Conservation (phyloP, 2,888 invertebrate genomes). For the Plutella xylostella region DNA sequence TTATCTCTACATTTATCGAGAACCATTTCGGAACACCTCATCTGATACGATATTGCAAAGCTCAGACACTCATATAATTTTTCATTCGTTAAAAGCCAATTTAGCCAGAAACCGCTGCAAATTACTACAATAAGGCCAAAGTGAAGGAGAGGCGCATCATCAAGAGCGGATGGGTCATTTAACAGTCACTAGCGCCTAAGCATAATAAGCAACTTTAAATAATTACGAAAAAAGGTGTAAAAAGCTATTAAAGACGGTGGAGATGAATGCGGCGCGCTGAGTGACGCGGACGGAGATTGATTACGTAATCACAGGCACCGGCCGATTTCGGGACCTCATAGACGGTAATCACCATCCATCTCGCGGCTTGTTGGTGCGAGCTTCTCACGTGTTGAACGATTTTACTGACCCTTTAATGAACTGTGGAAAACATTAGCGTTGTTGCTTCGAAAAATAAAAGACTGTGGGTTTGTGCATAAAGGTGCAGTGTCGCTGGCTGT, state of each 20-base stretch:
- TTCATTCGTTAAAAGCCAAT: slow-evolving; percentile 29
- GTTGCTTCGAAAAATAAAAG: not conserved
- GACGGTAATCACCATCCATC: slow-evolving; percentile 61
- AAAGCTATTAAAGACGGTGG: slow-evolving; percentile 42
- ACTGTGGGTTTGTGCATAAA: not conserved
- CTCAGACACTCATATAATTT: slow-evolving; percentile 4
- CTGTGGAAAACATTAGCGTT: not conserved
- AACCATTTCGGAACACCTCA: not conserved
- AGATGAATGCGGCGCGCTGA: slow-evolving; percentile 48
- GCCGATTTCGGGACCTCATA: slow-evolving; percentile 58
- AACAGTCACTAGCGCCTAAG: slow-evolving; percentile 57
- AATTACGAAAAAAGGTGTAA: slow-evolving; percentile 61
- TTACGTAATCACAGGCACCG: slow-evolving; percentile 62
- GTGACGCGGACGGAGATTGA: slow-evolving; percentile 61
- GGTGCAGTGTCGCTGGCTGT: slow-evolving; percentile 30
- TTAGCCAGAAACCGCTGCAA: slow-evolving; percentile 29
- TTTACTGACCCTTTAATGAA: slow-evolving; percentile 17
- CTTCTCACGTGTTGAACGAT: slow-evolving; percentile 29
- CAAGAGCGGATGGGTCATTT: slow-evolving; percentile 49
- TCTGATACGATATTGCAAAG: not conserved
- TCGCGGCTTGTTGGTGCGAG: slow-evolving; percentile 54
- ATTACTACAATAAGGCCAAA: slow-evolving; percentile 25
- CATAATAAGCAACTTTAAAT: slow-evolving; percentile 55
- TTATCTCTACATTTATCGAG: slow-evolving; percentile 1
- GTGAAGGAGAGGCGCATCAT: slow-evolving; percentile 38